Evolutionary conservation across 2,113 vertebrate genomes (phyloP).

Genomic region (Psophia crepitans): DNA sequence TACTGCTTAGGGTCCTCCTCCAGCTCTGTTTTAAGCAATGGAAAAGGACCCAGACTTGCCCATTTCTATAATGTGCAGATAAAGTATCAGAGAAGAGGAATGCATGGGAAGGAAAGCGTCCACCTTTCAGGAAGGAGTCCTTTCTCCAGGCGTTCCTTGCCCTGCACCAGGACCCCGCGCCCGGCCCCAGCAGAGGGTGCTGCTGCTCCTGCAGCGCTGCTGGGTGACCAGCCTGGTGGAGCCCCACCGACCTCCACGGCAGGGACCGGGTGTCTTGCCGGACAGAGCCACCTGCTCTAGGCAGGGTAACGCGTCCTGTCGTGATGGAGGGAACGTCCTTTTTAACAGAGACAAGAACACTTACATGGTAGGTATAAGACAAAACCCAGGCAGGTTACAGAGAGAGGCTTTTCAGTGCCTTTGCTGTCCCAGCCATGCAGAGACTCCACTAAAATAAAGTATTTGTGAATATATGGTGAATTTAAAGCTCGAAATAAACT

Average conservation of each 20-base stretch:
- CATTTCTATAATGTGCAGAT: fast-evolving
- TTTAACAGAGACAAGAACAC: fast-evolving
- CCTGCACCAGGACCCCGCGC: fast-evolving
- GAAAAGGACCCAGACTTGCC: background rate
- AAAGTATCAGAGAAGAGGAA: background rate
- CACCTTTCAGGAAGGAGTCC: fast-evolving
- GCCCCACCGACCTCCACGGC: fast-evolving
- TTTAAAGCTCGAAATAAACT: background rate
- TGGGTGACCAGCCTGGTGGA: background rate
- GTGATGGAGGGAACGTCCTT: fast-evolving
- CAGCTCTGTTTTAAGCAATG: fast-evolving
- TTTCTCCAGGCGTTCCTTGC: fast-evolving
- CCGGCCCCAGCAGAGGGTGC: conserved; percentile 17
- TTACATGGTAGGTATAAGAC: fast-evolving
- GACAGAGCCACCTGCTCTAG: fast-evolving
- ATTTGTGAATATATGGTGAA: background rate
- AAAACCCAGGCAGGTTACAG: background rate
- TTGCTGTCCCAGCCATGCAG: background rate
- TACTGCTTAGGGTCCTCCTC: background rate
- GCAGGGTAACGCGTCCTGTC: fast-evolving
- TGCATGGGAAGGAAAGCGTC: fast-evolving
- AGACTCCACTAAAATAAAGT: background rate
- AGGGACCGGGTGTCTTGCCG: fast-evolving
- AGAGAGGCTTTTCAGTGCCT: fast-evolving
- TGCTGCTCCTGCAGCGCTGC: background rate